phyloP scores from a whole-genome alignment of 2,113 vertebrate species.

The Fulica atra region DNA sequence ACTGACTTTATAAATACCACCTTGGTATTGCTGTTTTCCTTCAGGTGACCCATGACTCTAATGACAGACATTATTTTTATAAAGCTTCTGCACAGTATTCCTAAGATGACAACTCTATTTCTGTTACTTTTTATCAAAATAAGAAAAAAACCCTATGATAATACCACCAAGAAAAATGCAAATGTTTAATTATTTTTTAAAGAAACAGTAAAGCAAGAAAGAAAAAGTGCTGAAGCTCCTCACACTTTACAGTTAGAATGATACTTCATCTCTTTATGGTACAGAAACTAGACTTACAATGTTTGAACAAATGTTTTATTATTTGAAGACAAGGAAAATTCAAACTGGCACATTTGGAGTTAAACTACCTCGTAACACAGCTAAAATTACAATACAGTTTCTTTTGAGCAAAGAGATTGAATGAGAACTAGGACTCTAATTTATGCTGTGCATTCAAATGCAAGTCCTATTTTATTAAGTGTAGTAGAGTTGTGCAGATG shows the following conservation, averaged over 20 bases:
- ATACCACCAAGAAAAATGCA: not conserved
- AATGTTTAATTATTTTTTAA: not conserved
- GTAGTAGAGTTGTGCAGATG: not conserved
- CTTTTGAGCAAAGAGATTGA: not conserved
- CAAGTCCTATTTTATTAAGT: not conserved
- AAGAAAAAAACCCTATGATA: accelerated
- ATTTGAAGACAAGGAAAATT: not conserved
- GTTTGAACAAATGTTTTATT: not conserved
- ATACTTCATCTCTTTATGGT: not conserved
- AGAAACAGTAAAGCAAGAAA: not conserved
- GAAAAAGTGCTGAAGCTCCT: not conserved
- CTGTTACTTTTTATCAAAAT: not conserved
- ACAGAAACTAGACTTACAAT: not conserved
- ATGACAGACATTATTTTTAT: not conserved
- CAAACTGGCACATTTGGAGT: not conserved
- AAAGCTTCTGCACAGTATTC: not conserved
- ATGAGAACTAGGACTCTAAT: not conserved
- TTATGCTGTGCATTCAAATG: not conserved
- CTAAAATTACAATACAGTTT: not conserved
- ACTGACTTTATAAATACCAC: not conserved
- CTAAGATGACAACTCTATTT: not conserved
- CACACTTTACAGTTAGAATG: not conserved
- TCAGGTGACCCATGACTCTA: not conserved
- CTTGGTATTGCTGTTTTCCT: not conserved
- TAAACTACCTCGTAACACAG: not conserved